Conservation (phyloP, 2,888 invertebrate genomes). For the Hedychridium roseum region DNA sequence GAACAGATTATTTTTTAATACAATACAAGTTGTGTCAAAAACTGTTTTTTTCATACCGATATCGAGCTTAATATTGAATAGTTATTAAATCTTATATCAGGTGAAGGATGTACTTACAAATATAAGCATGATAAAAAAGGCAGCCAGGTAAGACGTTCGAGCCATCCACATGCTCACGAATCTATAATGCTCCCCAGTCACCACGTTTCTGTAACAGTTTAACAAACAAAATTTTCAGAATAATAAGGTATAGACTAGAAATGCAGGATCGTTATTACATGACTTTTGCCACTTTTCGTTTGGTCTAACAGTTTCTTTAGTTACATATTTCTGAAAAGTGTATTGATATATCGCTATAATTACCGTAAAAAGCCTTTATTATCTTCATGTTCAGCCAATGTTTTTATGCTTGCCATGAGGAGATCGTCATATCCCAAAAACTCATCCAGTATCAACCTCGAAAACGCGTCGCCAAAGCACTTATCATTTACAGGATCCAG, state of each 20-base stretch:
- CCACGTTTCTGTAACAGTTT: constrained; percentile 81
- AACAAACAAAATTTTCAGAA: constrained; percentile 9
- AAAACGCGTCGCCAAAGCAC: constrained; percentile 95
- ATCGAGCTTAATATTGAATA: background rate
- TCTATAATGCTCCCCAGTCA: constrained; percentile 97
- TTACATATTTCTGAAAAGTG: too few relatives aligned
- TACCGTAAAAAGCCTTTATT: constrained; percentile 93
- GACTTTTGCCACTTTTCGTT: too few relatives aligned
- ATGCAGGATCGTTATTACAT: too few relatives aligned
- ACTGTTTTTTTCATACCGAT: background rate
- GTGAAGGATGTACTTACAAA: constrained; percentile 82
- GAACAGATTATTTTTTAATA: too few relatives aligned
- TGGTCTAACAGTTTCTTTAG: too few relatives aligned
- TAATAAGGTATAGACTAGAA: constrained; percentile 10
- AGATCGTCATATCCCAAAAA: constrained; percentile 97
- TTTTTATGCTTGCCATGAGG: constrained; percentile 95
- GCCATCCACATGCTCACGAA: constrained; percentile 98
- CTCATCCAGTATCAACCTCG: constrained; percentile 87
- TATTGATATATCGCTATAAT: too few relatives aligned
- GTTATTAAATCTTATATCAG: background rate
- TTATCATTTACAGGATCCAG: constrained; percentile 86
- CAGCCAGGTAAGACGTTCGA: constrained; percentile 92
- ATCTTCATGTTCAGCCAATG: constrained; percentile 93
- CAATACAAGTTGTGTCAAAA: too few relatives aligned
- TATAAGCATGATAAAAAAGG: constrained; percentile 96